phyloP scores from a whole-genome alignment of 2,888 invertebrate species.

The Embidobia sp. region DNA sequence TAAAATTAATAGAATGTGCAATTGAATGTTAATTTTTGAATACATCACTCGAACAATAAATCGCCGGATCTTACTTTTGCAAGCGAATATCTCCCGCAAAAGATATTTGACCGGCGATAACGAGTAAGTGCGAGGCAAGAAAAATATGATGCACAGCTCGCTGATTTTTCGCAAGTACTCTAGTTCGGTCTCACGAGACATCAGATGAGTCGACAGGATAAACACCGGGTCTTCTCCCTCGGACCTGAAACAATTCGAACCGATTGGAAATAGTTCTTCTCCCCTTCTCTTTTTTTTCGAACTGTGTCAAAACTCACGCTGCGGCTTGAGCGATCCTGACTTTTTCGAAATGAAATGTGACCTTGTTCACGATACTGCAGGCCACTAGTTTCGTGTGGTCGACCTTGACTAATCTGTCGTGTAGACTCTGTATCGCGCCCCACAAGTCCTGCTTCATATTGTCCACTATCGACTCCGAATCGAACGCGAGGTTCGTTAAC shows the following conservation, averaged over 20 bases:
- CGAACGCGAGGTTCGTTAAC: constrained; percentile 87
- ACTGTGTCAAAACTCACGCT: no score
- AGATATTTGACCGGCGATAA: constrained; percentile 90
- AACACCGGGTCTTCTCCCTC: constrained; percentile 85
- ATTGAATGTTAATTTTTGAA: no score
- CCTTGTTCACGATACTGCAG: constrained; percentile 90
- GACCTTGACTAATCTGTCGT: constrained; percentile 87
- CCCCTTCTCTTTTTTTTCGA: no score
- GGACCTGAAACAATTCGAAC: constrained; percentile 65
- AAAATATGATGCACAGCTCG: constrained; percentile 90
- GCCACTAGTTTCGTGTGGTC: constrained; percentile 92
- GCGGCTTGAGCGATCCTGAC: constrained; percentile 89
- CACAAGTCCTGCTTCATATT: constrained; percentile 91
- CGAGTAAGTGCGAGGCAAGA: constrained; percentile 91
- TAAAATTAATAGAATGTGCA: no score
- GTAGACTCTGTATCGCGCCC: constrained; percentile 89
- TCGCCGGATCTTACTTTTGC: constrained; percentile 89
- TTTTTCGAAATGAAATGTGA: constrained; percentile 92
- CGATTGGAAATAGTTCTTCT: no score
- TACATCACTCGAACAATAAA: no score
- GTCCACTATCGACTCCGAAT: constrained; percentile 85
- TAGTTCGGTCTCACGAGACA: constrained; percentile 88
- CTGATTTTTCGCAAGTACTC: constrained; percentile 91
- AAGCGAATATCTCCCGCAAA: constrained; percentile 91
- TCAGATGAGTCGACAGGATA: constrained; percentile 88